phyloP scores from a whole-genome alignment of 2,888 invertebrate species.

The Lomographa bimaculata region DNA sequence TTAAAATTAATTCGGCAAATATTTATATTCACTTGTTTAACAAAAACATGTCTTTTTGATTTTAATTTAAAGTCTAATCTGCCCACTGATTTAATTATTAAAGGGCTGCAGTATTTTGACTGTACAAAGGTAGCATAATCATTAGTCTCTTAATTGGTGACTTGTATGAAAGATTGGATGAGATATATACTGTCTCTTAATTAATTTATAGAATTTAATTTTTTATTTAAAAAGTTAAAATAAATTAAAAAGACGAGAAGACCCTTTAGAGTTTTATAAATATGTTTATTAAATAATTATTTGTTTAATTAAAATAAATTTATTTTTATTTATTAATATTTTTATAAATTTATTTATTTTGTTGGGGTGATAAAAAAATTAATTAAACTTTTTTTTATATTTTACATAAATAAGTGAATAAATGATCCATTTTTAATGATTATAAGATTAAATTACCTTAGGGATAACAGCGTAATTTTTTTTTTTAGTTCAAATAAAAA shows the following conservation, averaged over 20 bases:
- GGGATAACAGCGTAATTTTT: slow-evolving; percentile 94
- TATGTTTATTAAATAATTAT: slow-evolving; percentile 62
- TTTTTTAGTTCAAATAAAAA: slow-evolving; percentile 89
- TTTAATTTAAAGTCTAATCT: slow-evolving; percentile 87
- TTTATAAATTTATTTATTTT: slow-evolving; percentile 72
- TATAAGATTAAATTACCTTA: slow-evolving; percentile 90
- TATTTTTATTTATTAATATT: too few relatives aligned
- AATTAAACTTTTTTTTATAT: slow-evolving; percentile 76
- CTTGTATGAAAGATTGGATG: slow-evolving; percentile 91
- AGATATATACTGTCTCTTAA: slow-evolving; percentile 83
- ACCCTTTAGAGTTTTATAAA: slow-evolving; percentile 88
- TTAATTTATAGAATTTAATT: slow-evolving; percentile 69
- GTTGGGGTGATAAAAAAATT: slow-evolving; percentile 87
- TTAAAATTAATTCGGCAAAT: slow-evolving; percentile 86
- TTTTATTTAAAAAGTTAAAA: slow-evolving; percentile 86
- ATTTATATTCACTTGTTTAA: slow-evolving; percentile 88
- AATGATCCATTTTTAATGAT: slow-evolving; percentile 84
- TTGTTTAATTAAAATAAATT: too few relatives aligned
- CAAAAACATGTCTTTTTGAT: slow-evolving; percentile 89
- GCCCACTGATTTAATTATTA: slow-evolving; percentile 87
- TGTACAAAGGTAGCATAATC: slow-evolving; percentile 92
- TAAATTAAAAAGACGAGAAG: slow-evolving; percentile 88
- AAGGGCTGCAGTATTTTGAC: slow-evolving; percentile 92
- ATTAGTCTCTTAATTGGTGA: slow-evolving; percentile 90
- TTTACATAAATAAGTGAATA: slow-evolving; percentile 65